These are phyloP conservation scores for Amphiduros pacificus DNA, from an alignment of 2,888 invertebrate genomes.

Conservation along the genomic window DNA sequence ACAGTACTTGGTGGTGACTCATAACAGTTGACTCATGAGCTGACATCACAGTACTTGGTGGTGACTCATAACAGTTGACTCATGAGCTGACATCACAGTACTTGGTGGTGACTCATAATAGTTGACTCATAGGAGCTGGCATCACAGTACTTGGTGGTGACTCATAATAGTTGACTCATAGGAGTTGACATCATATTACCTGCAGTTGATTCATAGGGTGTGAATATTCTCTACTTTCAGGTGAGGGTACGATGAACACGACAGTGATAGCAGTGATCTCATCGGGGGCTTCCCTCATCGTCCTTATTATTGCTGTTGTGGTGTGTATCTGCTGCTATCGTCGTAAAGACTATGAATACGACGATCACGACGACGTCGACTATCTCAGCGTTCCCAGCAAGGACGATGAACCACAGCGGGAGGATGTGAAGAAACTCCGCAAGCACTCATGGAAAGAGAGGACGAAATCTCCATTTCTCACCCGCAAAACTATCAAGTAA, in stretches of 20 bases:
- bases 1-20: too few species aligned
- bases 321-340: slow-evolving; percentile 12
- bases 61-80: too few species aligned
- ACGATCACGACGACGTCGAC: slow-evolving; percentile 7
- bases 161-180: too few species aligned
- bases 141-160: too few species aligned
- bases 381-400: not conserved
- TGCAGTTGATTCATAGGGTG: too few species aligned
- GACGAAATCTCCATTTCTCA: slow-evolving; percentile 6
- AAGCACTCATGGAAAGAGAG: slow-evolving; percentile 12
- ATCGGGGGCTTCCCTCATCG: slow-evolving; percentile 1
- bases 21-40: too few species aligned
- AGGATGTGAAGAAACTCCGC: slow-evolving; percentile 12
- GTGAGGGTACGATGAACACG: not conserved
- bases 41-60: too few species aligned
- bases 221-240: slow-evolving; percentile 8
- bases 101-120: too few species aligned
- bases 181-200: too few species aligned
- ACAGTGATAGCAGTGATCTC: slow-evolving; percentile 1
- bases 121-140: too few species aligned
- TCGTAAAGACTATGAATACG: not conserved
- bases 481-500: slow-evolving; percentile 17
- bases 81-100: too few species aligned
- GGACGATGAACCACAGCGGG: slow-evolving; percentile 1
- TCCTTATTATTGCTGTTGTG: slow-evolving; percentile 3